Conservation (phyloP, 2,888 invertebrate genomes). For the Dicyrtoma fusca region DNA sequence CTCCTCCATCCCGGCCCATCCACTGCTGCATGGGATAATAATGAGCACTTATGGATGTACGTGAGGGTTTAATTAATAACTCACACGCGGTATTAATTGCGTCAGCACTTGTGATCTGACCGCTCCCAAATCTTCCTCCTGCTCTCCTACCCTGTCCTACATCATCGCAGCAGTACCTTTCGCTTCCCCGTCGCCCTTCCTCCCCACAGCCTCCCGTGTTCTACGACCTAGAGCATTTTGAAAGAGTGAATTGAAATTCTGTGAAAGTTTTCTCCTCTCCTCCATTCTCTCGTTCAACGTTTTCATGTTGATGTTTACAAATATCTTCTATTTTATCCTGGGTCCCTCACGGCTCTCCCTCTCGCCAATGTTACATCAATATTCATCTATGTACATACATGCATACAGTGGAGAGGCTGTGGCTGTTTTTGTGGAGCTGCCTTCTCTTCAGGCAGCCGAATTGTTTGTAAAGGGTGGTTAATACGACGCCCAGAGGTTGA, state of each 20-base stretch:
- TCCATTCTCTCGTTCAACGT: too few species aligned
- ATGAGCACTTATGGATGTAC: constrained; percentile 36
- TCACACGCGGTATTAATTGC: constrained; percentile 32
- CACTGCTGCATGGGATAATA: constrained; percentile 21
- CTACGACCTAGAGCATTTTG: not conserved
- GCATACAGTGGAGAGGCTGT: constrained; percentile 4
- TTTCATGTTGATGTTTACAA: too few species aligned
- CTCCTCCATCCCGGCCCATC: not conserved
- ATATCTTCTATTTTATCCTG: not conserved
- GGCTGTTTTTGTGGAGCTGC: too few species aligned
- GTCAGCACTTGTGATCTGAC: constrained; percentile 34
- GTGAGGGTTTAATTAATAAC: constrained; percentile 31
- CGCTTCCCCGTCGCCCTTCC: not conserved
- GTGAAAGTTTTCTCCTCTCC: too few species aligned
- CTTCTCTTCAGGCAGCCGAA: not conserved
- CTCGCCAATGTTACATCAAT: not conserved
- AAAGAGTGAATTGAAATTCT: constrained; percentile 11
- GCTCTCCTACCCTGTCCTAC: not conserved
- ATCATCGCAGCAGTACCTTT: not conserved
- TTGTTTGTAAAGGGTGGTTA: not conserved
- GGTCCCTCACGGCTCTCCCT: not conserved
- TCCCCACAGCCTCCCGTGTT: not conserved
- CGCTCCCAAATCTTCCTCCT: constrained; percentile 1
- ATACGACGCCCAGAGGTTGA: not conserved
- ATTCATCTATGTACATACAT: too few species aligned